phyloP scores from a whole-genome alignment of 2,888 invertebrate genomes.

The Acleris emargana region DNA sequence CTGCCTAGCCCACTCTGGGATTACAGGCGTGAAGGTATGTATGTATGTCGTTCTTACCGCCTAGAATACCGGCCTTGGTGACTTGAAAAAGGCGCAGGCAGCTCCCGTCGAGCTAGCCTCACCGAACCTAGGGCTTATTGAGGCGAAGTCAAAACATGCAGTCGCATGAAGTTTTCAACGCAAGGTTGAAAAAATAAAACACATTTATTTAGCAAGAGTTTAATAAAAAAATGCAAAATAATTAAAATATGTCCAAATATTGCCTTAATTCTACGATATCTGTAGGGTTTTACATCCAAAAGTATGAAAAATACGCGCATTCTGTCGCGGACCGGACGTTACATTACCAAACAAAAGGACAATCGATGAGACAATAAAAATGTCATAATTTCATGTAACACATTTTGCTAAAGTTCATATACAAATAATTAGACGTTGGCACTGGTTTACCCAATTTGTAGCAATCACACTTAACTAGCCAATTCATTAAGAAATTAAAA shows the following conservation, averaged over 20 bases:
- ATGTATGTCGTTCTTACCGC: too few relatives aligned
- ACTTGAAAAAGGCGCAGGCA: too few relatives aligned
- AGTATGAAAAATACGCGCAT: constrained; percentile 73
- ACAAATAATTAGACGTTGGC: constrained; percentile 52
- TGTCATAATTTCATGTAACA: background rate
- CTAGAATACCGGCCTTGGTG: too few relatives aligned
- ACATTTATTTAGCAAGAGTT: constrained; percentile 77
- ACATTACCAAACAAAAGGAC: constrained; percentile 17
- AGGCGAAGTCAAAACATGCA: too few relatives aligned
- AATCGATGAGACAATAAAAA: background rate
- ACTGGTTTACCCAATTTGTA: constrained; percentile 49
- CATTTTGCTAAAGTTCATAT: constrained; percentile 4
- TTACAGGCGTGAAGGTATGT: too few relatives aligned
- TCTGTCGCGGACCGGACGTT: constrained; percentile 38
- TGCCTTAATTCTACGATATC: constrained; percentile 78
- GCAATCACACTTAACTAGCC: constrained; percentile 27
- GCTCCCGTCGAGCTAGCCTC: too few relatives aligned
- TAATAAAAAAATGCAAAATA: constrained; percentile 84
- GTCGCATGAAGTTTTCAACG: too few relatives aligned
- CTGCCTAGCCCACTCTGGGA: too few relatives aligned
- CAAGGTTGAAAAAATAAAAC: constrained; percentile 49
- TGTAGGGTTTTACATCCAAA: constrained; percentile 70
- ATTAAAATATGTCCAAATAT: constrained; percentile 82
- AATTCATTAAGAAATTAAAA: constrained; percentile 5
- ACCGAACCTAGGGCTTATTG: too few relatives aligned